These are phyloP conservation scores for Trematomus loennbergii DNA, from an alignment of 2,113 vertebrate genomes.

Conservation along the genomic window DNA sequence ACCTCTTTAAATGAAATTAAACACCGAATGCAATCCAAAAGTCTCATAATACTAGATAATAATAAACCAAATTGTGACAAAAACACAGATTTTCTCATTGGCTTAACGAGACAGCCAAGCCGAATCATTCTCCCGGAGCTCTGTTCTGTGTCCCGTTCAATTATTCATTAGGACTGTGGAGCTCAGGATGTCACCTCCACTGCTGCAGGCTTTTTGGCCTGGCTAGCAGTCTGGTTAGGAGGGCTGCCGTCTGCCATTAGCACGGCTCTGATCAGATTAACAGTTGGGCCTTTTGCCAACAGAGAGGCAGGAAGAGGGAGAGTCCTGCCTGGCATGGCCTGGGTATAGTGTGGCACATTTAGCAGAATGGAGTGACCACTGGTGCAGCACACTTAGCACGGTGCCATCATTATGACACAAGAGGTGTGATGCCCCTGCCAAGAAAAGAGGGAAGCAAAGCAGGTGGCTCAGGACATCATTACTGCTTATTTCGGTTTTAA, in stretches of 20 bases:
- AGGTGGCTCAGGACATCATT: slow-evolving; percentile 13
- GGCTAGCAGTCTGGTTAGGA: slow-evolving; percentile 56
- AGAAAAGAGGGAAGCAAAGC: slow-evolving; percentile 8
- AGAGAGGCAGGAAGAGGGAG: slow-evolving; percentile 37
- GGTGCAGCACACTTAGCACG: slow-evolving; percentile 69
- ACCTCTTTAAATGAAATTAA: neutral
- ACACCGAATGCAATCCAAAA: neutral
- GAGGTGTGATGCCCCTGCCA: slow-evolving; percentile 27
- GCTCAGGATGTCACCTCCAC: slow-evolving; percentile 62
- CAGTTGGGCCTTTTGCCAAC: slow-evolving; percentile 56
- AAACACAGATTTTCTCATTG: slow-evolving; percentile 41
- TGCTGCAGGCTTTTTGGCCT: slow-evolving; percentile 59
- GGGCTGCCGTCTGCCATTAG: slow-evolving; percentile 70
- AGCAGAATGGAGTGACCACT: slow-evolving; percentile 69
- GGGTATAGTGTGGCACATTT: slow-evolving; percentile 61
- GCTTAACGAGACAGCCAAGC: slow-evolving; percentile 32
- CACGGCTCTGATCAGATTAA: slow-evolving; percentile 70
- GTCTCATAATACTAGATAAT: neutral
- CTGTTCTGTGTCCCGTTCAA: slow-evolving; percentile 56
- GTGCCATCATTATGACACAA: slow-evolving; percentile 53
- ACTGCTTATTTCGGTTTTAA: slow-evolving; percentile 4
- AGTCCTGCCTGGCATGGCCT: slow-evolving; percentile 54
- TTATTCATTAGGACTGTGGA: slow-evolving; percentile 54
- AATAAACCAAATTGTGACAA: slow-evolving; percentile 15
- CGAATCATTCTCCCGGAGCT: slow-evolving; percentile 32